phyloP scores from a whole-genome alignment of 2,113 vertebrate genomes.

The Microcebus tavaratra region DNA sequence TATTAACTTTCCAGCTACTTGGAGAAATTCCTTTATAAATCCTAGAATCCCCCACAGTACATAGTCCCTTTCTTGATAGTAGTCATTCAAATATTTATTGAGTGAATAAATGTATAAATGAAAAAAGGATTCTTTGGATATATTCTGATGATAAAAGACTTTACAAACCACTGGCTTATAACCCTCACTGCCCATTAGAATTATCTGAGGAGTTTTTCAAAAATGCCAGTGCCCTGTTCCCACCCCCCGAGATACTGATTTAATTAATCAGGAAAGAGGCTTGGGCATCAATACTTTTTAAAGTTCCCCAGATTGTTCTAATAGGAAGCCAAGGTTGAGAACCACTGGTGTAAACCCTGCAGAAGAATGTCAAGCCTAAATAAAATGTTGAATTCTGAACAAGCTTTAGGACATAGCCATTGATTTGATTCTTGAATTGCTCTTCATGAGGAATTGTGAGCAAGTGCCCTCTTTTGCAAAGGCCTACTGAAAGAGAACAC shows the following conservation, averaged over 20 bases:
- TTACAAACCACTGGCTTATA: not conserved
- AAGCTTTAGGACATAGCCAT: conserved; percentile 49
- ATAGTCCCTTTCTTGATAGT: not conserved
- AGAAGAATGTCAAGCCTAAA: conserved; percentile 64
- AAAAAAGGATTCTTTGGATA: not conserved
- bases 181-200: not conserved
- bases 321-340: conserved; percentile 46
- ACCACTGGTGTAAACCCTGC: conserved; percentile 20
- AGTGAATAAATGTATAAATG: not conserved
- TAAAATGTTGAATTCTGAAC: conserved; percentile 61
- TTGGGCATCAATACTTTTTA: conserved; percentile 12
- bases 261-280: conserved; percentile 48
- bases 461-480: conserved; percentile 70
- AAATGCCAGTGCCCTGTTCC: not conserved
- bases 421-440: conserved; percentile 70
- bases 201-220: not conserved
- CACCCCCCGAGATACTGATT: conserved; percentile 14
- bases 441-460: conserved; percentile 64
- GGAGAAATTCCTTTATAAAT: not conserved
- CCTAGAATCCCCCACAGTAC: not conserved
- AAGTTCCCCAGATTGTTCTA: conserved; percentile 33
- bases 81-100: conserved; percentile 35
- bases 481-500: conserved; percentile 60
- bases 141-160: not conserved
- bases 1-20: not conserved